Evolutionary conservation across 2,113 vertebrate genomes (phyloP), one percentile per base, ranked within the genome.

Genomic region (Hipposideros armiger): DNA sequence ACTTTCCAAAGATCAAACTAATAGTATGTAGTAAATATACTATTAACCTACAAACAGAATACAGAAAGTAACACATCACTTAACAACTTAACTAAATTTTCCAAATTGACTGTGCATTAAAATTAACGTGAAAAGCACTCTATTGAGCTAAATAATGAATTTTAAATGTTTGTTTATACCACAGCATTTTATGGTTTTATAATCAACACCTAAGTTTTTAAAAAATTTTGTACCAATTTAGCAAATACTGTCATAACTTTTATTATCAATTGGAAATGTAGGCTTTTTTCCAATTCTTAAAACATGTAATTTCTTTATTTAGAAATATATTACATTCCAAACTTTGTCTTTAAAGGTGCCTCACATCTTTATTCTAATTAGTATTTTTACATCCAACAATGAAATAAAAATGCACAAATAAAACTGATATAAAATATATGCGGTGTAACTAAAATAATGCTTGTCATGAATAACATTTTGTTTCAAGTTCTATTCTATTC

Each of bases 71-170:
- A 78, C 17, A 67, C 6, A 56, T 85, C 47, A 72, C 32, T 70
- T 90, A 81, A 67, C 13, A 72, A 40, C 5, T 92, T 40, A 90
- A 64, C 22, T 81, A 16, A 69, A 19, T 58, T 86, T 93, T 90
- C 50, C 28, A 93, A 92, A 82, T 76, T 86, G 45, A 69, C 8
- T 82, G 16, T 90, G 52, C 45, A 56, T 95, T 82, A 70, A 93
- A 95, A 62, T 92, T 10, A 69, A 62, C 10, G 47, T 77, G 30
- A 82, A 87, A 70, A 90, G 5, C 28, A 62, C 24, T 86, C 22
- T 86, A 11, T 15, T 70, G 36, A 40, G 17, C 24, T 64, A 80
- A 87, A 95, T 54, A 70, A 81, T 74, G 2, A 86, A 32, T 73
- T 69, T 62, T 95, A 66, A 90, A 76, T 81, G 30, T 66, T 81